Percentiles rank a stretch among this genome's conserved stretches.
These are phyloP conservation scores for Strix occidentalis DNA, from an alignment of 2,797 vertebrate species.

Conservation along the genomic window DNA sequence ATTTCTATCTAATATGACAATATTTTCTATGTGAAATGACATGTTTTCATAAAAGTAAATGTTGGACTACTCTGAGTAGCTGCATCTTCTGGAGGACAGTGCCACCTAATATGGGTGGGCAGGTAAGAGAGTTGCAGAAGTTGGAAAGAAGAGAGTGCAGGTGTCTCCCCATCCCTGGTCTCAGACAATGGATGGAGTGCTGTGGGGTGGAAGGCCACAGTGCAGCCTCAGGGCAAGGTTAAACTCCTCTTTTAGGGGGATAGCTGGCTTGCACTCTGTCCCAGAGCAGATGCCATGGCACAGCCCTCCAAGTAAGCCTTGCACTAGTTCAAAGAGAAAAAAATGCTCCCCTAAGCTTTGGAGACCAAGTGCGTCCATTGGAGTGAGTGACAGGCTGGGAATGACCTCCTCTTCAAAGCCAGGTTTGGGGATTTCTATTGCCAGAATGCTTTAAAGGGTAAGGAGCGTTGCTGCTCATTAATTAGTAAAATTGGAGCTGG, in stretches of 20 bases:
- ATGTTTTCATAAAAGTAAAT: background rate
- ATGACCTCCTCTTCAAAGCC: background rate
- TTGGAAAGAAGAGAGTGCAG: background rate
- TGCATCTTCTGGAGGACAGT: background rate
- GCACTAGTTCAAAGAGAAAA: background rate
- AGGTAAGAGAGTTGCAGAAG: background rate
- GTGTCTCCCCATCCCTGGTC: background rate
- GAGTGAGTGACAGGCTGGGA: background rate
- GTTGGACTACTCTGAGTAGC: background rate
- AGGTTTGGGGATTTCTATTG: background rate
- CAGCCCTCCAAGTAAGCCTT: background rate
- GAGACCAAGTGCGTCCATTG: fast-evolving
- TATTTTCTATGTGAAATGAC: background rate
- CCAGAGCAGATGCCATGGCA: background rate
- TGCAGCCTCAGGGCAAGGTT: background rate
- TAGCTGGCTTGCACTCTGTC: background rate
- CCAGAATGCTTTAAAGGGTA: background rate
- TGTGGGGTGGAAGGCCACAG: background rate
- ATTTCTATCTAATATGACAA: background rate
- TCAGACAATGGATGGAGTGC: background rate
- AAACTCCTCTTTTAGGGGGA: background rate
- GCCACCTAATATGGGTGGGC: background rate
- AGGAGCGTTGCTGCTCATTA: background rate
- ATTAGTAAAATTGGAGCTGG: constrained; percentile 37
- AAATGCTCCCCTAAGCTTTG: background rate